Base-by-base conservation (phyloP, 2,888 invertebrate genomes). In the Eumerus sabulonum region DNA sequence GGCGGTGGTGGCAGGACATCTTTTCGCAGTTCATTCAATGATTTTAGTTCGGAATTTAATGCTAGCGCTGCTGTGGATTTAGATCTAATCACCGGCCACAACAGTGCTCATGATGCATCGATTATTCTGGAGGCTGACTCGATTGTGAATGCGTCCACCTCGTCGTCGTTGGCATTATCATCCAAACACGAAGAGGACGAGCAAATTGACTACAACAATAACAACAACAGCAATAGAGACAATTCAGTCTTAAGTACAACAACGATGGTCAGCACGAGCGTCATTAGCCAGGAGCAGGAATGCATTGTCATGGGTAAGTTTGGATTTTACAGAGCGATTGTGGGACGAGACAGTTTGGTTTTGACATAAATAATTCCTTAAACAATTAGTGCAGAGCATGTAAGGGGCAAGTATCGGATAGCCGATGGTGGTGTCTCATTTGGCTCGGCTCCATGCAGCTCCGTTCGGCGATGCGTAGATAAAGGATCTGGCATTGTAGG, bases 31-130 rank as follows among this genome's bases (percentile, higher is more conserved):
- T 86, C 86, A 64, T 86, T 85, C 84, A 86, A 85, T 81, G 86
- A 86, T 82, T 87, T 86, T 82, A 86, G 87, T 83, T 85, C 85
- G 27, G 86, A 86, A 83, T 86, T 85, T 82, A 86, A 86, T 84
- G 86, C 86, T 35, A 87, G 85, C 81, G 85, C 87, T 81, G 87
- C 86, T 74, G 86, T 87, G 84, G 87, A 87, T 84, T 86, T 87
- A 82, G 85, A 86, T 85, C 84, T 87, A 84, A 79, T 79, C 79
- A 79, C 73, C 48, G 73, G 79, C 44, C 73, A 60, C 59, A 66
- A 64, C 36, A 87, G 86, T 83, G 85, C 87, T 76, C 86, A 86
- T 70, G 85, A 86, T 84, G 48, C 82, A 62, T 59, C 82, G 54
- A 79, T 82, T 73, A 77, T 82, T 53, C 82, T 74, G 63, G 83